Percentiles rank a stretch among this genome's conserved stretches.
Evolutionary conservation across 2,797 vertebrate genomes (phyloP).

Genomic region (Chiroxiphia lanceolata): DNA sequence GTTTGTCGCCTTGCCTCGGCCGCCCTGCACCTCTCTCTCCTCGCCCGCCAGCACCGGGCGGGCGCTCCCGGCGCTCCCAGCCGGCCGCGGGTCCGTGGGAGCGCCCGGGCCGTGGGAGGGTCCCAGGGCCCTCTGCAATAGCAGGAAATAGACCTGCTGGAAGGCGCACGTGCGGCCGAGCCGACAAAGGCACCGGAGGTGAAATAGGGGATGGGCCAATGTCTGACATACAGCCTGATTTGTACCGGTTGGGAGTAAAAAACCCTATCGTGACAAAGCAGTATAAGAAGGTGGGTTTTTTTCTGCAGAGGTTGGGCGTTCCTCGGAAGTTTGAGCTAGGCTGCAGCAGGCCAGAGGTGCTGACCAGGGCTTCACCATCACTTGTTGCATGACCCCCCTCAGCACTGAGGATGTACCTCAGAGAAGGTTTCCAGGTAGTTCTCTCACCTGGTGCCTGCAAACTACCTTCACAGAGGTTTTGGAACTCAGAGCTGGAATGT

Average conservation of each 20-base stretch:
- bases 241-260: not conserved
- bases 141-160: not conserved
- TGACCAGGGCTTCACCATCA: not conserved
- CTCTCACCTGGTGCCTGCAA: not conserved
- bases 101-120: accelerated
- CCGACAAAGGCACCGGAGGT: not conserved
- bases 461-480: not conserved
- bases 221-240: not conserved
- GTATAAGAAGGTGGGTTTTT: accelerated
- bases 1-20: no score
- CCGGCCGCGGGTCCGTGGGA: not conserved
- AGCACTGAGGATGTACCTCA: not conserved
- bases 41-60: accelerated
- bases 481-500: not conserved
- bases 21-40: not conserved
- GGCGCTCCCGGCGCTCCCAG: not conserved
- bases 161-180: accelerated
- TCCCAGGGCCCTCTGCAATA: accelerated
- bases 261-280: not conserved
- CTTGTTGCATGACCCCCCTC: not conserved
- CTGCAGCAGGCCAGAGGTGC: not conserved
- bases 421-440: not conserved
- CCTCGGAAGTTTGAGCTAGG: no score
- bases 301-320: accelerated
- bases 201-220: not conserved